These are phyloP conservation scores for Nebria ingens DNA, from an alignment of 1,140 invertebrate species.

Conservation along the genomic window DNA sequence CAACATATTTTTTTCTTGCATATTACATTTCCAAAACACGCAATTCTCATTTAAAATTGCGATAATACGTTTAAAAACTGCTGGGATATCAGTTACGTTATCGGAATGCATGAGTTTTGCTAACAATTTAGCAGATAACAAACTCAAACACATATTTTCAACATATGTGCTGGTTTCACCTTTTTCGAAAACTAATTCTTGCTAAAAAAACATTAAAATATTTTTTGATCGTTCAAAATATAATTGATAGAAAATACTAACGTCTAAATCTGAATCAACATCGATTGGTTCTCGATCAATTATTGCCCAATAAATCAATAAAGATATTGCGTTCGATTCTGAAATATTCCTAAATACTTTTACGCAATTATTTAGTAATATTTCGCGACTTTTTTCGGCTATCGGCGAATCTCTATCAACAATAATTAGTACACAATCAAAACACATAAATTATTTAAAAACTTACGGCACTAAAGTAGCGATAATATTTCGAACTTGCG, in stretches of 20 bases:
- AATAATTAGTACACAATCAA: background rate
- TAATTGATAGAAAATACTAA: background rate
- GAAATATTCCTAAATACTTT: background rate
- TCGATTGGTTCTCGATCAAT: background rate
- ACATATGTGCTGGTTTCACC: background rate
- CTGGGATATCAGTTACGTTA: background rate
- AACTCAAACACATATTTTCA: background rate
- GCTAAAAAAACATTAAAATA: background rate
- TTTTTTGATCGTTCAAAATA: background rate
- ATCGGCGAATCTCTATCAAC: background rate
- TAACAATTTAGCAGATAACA: background rate
- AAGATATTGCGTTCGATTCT: background rate
- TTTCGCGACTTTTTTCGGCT: background rate
- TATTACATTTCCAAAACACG: too few relatives aligned
- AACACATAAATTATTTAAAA: background rate
- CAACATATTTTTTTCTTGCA: too few relatives aligned
- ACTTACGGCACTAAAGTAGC: constrained; percentile 15
- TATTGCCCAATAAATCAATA: background rate
- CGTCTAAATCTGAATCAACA: background rate
- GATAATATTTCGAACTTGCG: constrained; percentile 25
- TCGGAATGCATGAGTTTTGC: background rate
- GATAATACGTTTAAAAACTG: background rate
- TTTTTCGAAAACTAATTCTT: background rate
- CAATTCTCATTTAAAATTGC: too few relatives aligned
- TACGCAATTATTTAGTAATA: background rate